Percentiles rank a stretch among this genome's conserved stretches.
These are phyloP conservation scores for Morus bassanus DNA, from an alignment of 2,797 vertebrate species.

Conservation along the genomic window DNA sequence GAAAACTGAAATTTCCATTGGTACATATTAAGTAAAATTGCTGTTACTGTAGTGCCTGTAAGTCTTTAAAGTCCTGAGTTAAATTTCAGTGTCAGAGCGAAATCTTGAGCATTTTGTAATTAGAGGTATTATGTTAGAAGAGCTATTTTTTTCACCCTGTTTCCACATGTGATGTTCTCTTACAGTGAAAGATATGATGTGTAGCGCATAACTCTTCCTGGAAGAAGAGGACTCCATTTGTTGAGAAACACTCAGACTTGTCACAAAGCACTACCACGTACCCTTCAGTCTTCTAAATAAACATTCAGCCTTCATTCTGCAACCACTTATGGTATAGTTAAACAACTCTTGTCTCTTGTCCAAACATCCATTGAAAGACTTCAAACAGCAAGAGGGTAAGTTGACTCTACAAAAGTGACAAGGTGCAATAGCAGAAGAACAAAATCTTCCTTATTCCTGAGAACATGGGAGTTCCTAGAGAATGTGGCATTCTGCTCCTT, in stretches of 20 bases:
- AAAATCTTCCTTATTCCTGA: background rate
- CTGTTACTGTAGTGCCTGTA: background rate
- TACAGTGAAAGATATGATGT: background rate
- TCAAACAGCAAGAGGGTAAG: background rate
- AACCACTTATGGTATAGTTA: background rate
- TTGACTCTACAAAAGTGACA: background rate
- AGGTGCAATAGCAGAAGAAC: background rate
- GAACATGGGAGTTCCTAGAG: background rate
- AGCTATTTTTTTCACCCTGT: background rate
- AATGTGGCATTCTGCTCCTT: background rate
- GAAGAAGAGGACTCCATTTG: background rate
- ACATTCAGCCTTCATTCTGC: background rate
- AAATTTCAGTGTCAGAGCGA: background rate
- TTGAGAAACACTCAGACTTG: background rate
- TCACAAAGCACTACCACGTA: background rate
- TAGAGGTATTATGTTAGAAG: background rate
- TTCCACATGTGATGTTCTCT: background rate
- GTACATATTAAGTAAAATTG: background rate
- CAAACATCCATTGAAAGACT: conserved; percentile 20
- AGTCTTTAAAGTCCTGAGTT: background rate
- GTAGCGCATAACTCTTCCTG: background rate
- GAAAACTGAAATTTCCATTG: background rate
- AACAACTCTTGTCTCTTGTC: conserved; percentile 26
- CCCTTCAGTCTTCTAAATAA: conserved; percentile 19
- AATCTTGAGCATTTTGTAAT: background rate